Percentiles rank a stretch among this genome's conserved stretches.
Evolutionary conservation across 2,888 invertebrate genomes (phyloP).

Genomic region (Mylabris sibirica): DNA sequence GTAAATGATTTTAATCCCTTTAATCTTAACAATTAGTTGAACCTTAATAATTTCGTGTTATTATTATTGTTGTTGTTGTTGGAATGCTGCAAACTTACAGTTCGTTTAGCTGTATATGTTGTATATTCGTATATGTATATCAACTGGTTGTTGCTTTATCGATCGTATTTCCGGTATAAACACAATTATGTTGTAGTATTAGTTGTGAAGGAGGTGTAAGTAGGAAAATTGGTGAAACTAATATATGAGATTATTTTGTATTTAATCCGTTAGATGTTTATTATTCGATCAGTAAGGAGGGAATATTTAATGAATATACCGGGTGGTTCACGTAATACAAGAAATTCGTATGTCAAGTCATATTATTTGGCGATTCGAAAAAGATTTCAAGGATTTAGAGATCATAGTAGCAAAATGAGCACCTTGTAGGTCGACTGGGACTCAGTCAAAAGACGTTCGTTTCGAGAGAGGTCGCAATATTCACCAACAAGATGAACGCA

Average conservation of each 20-base stretch:
- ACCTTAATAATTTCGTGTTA: not conserved
- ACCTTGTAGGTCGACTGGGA: no score
- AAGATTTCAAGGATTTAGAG: no score
- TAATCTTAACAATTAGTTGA: not conserved
- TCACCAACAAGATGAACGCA: no score
- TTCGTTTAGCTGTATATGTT: no score
- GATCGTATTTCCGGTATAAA: conserved; percentile 13
- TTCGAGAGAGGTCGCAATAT: no score
- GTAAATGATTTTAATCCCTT: not conserved
- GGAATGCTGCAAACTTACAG: not conserved
- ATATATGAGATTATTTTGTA: conserved; percentile 8
- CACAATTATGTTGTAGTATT: conserved; percentile 12
- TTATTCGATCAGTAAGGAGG: not conserved
- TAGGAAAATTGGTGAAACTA: conserved; percentile 14
- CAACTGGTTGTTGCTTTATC: conserved; percentile 18
- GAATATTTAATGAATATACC: not conserved
- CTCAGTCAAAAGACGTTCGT: no score
- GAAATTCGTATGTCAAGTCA: no score
- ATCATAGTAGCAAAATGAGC: no score
- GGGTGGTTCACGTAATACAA: no score
- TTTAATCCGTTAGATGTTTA: conserved; percentile 9
- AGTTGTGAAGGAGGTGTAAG: not conserved
- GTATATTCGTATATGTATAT: conserved; percentile 3
- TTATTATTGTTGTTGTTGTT: not conserved
- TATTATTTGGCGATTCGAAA: no score